These are phyloP conservation scores for Cnemophilus loriae DNA, from an alignment of 2,113 vertebrate genomes.

Conservation along the genomic window DNA sequence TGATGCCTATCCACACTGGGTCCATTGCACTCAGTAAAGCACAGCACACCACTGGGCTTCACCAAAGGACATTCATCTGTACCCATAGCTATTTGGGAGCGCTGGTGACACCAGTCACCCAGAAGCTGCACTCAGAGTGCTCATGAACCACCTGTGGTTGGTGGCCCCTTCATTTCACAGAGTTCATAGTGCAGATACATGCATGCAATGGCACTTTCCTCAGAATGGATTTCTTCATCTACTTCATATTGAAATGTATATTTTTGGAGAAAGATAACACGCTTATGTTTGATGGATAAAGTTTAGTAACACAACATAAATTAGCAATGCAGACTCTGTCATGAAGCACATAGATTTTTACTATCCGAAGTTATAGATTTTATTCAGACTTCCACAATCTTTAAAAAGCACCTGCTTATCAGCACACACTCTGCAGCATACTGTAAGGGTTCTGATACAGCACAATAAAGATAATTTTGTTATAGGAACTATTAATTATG, in stretches of 20 bases:
- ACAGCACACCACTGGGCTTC: not conserved
- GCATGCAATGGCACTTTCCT: not conserved
- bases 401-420: constrained; percentile 26
- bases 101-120: not conserved
- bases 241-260: not conserved
- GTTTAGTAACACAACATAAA: not conserved
- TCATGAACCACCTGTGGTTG: accelerated
- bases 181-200: not conserved
- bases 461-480: not conserved
- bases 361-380: not conserved
- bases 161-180: not conserved
- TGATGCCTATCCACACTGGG: too few relatives aligned
- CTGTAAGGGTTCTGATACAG: not conserved
- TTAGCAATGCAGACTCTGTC: not conserved
- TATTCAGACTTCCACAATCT: not conserved
- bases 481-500: not conserved
- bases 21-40: not conserved
- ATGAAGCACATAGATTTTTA: not conserved
- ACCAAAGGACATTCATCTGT: not conserved
- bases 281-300: not conserved
- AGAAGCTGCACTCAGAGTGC: not conserved
- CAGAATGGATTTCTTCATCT: not conserved
- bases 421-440: not conserved
- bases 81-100: not conserved
- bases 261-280: not conserved